Base-by-base conservation (phyloP, 2,113 vertebrate genomes). In the Actinemys pallida region DNA sequence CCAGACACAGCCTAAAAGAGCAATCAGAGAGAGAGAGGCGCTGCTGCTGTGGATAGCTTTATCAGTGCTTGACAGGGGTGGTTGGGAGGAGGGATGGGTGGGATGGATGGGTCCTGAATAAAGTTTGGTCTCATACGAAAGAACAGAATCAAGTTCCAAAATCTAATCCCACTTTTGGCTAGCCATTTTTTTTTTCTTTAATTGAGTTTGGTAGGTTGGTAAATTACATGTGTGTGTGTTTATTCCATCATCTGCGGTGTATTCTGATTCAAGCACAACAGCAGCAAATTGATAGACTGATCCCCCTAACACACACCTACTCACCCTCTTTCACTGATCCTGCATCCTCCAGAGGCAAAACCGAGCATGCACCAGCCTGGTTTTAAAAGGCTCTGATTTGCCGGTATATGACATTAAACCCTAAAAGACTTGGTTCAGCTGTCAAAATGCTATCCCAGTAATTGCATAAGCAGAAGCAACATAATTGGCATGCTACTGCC, bases 1-100 rank as follows among this genome's bases (percentile, higher is more conserved):
- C 89, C 87, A 91, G 90, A 94, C 78, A 91, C 92, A 95, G 93
- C 49, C 92, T 91, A 96, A 95, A 96, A 95, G 86, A 92, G 82
- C 96, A 96, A 96, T 94, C 42, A 90, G 93, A 72, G 65, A 94
- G 87, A 50, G 89, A 90, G 91, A 54, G 87, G 85, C 88, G 89
- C 84, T 88, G 88, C 91, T 84, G 82, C 80, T 72, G 80, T 85
- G 69, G 84, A 86, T 35, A 86, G 86, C 94, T 93, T 95, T 92
- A 95, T 92, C 89, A 90, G 93, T 80, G 83, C 75, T 92, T 92
- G 80, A 92, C 45, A 90, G 83, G 89, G 39, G 84, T 31, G 85
- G 54, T 45, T 76, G 83, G 56, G 76, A 47, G 93, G 5, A 79
- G 92, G 93, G 27, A 87, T 25, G 54, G 50, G 31, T 14, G 10